Conservation (phyloP, 2,888 invertebrate species). For the Pyrochroa serraticornis region DNA sequence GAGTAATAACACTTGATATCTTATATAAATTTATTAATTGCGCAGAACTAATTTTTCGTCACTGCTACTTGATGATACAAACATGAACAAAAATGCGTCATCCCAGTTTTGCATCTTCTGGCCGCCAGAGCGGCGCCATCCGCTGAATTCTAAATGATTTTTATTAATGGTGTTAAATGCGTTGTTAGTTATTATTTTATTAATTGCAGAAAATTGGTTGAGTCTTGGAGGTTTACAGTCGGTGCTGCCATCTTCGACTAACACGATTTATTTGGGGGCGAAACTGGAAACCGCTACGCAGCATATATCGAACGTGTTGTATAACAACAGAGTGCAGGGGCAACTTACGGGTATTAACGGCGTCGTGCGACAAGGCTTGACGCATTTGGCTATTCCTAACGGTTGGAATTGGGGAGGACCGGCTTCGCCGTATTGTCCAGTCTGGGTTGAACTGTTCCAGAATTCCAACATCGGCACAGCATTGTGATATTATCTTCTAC, state of each 20-base stretch:
- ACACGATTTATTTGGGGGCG: slow-evolving; percentile 34
- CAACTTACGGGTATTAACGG: slow-evolving; percentile 64
- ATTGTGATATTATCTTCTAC: slow-evolving; percentile 50
- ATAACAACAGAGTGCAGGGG: slow-evolving; percentile 42
- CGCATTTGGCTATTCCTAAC: slow-evolving; percentile 79
- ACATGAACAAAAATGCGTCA: too few relatives aligned
- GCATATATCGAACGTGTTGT: slow-evolving; percentile 42
- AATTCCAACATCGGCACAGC: slow-evolving; percentile 42
- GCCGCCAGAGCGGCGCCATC: too few relatives aligned
- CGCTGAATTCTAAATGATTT: slow-evolving; percentile 10
- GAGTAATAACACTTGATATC: slow-evolving; percentile 2
- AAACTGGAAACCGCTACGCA: slow-evolving; percentile 17
- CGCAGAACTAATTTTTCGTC: too few relatives aligned
- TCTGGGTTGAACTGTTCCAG: slow-evolving; percentile 74
- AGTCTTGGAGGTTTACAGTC: slow-evolving; percentile 45
- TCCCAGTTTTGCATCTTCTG: too few relatives aligned
- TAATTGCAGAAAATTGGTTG: slow-evolving; percentile 38
- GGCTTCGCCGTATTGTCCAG: slow-evolving; percentile 75
- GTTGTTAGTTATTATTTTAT: slow-evolving; percentile 6
- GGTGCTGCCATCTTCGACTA: slow-evolving; percentile 45
- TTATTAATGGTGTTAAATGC: background rate
- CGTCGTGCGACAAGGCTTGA: slow-evolving; percentile 72
- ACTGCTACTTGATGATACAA: too few relatives aligned
- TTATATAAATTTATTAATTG: too few relatives aligned
- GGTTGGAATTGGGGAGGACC: slow-evolving; percentile 85